A percentile compares a stretch with the other conserved stretches of the same genome.
phyloP scores from a whole-genome alignment of 2,797 vertebrate species.

The Staurois parvus region DNA sequence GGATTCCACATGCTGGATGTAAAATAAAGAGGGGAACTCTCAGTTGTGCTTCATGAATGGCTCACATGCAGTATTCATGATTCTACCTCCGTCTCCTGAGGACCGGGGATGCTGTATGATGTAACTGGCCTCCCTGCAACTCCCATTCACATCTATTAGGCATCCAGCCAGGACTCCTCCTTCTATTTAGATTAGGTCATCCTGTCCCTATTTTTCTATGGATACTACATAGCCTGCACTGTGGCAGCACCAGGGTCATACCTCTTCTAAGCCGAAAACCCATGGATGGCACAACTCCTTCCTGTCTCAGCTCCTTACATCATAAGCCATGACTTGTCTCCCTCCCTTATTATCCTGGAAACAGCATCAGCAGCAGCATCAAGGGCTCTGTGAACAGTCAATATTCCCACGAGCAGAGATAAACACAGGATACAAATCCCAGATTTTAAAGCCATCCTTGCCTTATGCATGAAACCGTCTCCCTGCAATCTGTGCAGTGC shows the following conservation, averaged over 20 bases:
- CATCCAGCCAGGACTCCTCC: constrained; percentile 70
- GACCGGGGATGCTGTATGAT: constrained; percentile 77
- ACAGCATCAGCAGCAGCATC: constrained; percentile 53
- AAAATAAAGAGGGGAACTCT: constrained; percentile 29
- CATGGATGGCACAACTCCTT: constrained; percentile 11
- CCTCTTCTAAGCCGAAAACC: neutral
- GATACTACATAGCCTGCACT: constrained; percentile 55
- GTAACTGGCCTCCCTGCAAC: constrained; percentile 75
- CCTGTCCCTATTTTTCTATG: constrained; percentile 52
- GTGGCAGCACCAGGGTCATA: constrained; percentile 61
- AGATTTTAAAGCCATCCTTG: constrained; percentile 30
- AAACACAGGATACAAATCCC: constrained; percentile 24
- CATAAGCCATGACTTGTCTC: constrained; percentile 10
- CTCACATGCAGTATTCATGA: constrained; percentile 55
- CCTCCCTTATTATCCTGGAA: constrained; percentile 10
- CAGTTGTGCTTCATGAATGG: constrained; percentile 45
- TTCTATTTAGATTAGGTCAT: constrained; percentile 74
- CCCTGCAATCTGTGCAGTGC: constrained; percentile 27
- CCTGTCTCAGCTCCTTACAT: neutral
- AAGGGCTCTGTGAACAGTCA: constrained; percentile 1
- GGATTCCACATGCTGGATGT: constrained; percentile 46
- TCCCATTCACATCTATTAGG: constrained; percentile 74
- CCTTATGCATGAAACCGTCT: constrained; percentile 13
- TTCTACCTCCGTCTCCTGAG: constrained; percentile 54
- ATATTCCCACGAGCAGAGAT: constrained; percentile 23